These are phyloP conservation scores for Montipora efflorescens DNA, from an alignment of 64 coral and sea anemone genomes.

Conservation along the genomic window DNA sequence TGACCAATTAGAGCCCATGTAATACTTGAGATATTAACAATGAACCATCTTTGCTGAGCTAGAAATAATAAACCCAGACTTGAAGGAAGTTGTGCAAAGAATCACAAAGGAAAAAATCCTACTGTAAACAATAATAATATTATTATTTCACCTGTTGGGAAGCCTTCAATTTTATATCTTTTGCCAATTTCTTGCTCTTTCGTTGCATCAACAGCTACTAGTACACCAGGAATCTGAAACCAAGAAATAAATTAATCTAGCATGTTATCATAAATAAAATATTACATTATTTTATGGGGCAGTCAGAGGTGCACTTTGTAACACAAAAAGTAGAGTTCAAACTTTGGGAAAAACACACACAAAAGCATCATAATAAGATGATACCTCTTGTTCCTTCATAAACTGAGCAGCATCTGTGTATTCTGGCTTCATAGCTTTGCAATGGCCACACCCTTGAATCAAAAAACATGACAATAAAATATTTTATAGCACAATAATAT, in stretches of 20 bases:
- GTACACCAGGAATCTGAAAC: conserved; percentile 69
- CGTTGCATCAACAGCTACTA: conserved; percentile 96
- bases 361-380: background rate
- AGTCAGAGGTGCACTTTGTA: background rate
- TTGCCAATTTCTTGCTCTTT: conserved; percentile 83
- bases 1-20: no score
- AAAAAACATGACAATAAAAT: background rate
- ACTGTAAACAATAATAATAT: background rate
- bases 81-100: no score
- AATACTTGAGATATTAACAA: no score
- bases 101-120: background rate
- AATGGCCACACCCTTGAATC: conserved; percentile 96
- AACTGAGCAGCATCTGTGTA: conserved; percentile 92
- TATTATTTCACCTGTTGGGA: conserved; percentile 80
- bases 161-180: conserved; percentile 94
- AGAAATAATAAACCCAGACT: no score
- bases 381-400: conserved; percentile 95
- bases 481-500: no score
- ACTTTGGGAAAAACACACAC: background rate
- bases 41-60: no score
- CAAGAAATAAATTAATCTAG: background rate
- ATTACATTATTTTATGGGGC: no score
- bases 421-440: conserved; percentile 98
- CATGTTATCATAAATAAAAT: background rate
- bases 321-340: background rate